Evolutionary conservation across 2,888 invertebrate genomes (phyloP), one percentile per base, ranked within the genome.

Genomic region (Nezara viridula): DNA sequence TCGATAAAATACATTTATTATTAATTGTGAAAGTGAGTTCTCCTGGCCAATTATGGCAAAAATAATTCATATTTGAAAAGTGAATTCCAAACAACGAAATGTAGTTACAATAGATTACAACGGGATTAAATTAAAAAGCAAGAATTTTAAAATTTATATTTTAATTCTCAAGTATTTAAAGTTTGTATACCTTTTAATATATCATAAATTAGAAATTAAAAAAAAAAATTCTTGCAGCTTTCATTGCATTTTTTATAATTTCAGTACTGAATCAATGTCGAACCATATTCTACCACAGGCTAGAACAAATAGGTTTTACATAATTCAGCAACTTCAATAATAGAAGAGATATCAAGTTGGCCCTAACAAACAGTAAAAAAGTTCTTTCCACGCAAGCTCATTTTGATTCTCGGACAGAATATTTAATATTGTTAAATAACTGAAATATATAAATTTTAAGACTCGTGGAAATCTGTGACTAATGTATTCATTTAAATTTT

Each of bases 301-400:
- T 73, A 16, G 27, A 37, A 37, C 19, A 73, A 37, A 73, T 37
- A 37, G 19, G 66, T 21, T 37, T 37, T 73, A 19, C 32, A 73
- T 73, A 37, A 73, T 73, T 73, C 4, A 73, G 37, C 7, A 73
- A 73, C 37, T 73, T 73, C 19, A 73, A 73, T 73, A 73, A 73
- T 37, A 32, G 66, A 73, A 37, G 9, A 1, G 66, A 73, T 73
- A 73, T 66, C 32, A 37, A 73, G 60, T 60, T 60, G 60, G 60
- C 60, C 27, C 0, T 60, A 14, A 21, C 66, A 32, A 32, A 73
- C 66, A 37, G 32, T 19, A 73, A 73, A 66, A 66, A 32, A 32
- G 32, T 73, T 73, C 16, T 21, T 7, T 32, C 66, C 32, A 37
- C 66, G 32, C 66, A 73, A 19, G 19, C 19, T 73, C 66, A 37